These are phyloP conservation scores for Conus canariensis DNA, from an alignment of 2,888 invertebrate genomes.

Conservation along the genomic window DNA sequence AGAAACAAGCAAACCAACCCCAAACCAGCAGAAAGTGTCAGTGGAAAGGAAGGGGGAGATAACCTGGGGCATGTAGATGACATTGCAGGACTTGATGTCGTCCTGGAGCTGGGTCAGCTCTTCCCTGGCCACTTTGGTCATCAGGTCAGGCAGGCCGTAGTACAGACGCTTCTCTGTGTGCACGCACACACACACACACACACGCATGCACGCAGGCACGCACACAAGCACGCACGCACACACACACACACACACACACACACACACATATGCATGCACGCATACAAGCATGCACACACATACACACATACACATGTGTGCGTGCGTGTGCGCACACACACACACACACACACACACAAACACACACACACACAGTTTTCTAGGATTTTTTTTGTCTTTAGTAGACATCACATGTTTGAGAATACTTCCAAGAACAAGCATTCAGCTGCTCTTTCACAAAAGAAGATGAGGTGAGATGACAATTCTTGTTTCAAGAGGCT, in stretches of 20 bases:
- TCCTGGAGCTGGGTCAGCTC: conserved; percentile 85
- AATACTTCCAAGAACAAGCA: no score
- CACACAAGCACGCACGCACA: not conserved
- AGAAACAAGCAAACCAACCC: no score
- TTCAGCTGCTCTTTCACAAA: no score
- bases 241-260: not conserved
- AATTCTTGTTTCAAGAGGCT: no score
- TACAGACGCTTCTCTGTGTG: conserved; percentile 85
- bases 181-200: not conserved
- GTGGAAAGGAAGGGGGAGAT: not conserved
- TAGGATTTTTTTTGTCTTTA: no score
- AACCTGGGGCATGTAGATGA: conserved; percentile 82
- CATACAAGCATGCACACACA: no score
- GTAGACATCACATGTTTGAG: no score
- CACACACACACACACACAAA: not conserved
- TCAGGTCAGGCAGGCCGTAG: conserved; percentile 85
- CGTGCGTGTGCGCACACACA: not conserved
- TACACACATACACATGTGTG: no score
- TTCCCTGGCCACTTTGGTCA: conserved; percentile 86
- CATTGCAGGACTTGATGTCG: conserved; percentile 76
- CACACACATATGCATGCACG: not conserved
- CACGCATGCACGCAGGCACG: not conserved
- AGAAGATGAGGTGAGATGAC: no score
- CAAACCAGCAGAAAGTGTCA: not conserved
- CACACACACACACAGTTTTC: not conserved